Base-by-base conservation (phyloP, 2,797 vertebrate genomes). In the Rhynchotus rufescens region DNA sequence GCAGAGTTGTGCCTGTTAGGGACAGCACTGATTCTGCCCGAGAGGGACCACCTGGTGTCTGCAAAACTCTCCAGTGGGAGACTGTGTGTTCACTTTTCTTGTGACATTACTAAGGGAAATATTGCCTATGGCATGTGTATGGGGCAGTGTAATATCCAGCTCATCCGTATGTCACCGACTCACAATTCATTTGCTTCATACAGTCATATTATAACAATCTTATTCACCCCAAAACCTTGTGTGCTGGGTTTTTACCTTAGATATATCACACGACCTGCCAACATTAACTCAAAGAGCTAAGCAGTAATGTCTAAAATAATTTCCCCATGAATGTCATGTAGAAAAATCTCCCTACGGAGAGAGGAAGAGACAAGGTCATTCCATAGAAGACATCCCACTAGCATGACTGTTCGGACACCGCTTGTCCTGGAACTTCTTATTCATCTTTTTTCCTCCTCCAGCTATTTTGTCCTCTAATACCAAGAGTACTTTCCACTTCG, bases 341-440 rank as follows among this genome's bases (percentile, higher is more conserved):
- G 77, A 81, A 40, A 92, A 57, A 36, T 49, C 40, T 67, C 77
- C 28, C 38, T 80, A 26, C 5, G 62, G 26, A 74, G n/a, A 67
- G 57, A 62, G 76, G 47, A 73, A 88, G 51, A 88, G 49, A 26
- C 51, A 74, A 79, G 40, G 34, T 95, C 78, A 74, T 92, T 88
- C 59, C 71, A 45, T 42, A 62, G 0, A 3, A 89, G 40, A 67
- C 61, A 89, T 61, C 47, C 47, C 67, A 74, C 83, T 86, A 71
- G 75, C 85, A 84, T 84, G 78, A 84, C 20, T 92, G 72, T 66
- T 77, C 32, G 80, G 79, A 68, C 19, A 16, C 45, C 40, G 28
- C 45, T 90, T 38, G 42, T 62, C 59, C 79, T 82, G 88, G 84
- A 93, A 95, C 25, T 77, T 88, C 85, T 94, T 93, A 86, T 68